Evolutionary conservation across 2,113 vertebrate species (phyloP).

Genomic region (Corapipo altera): DNA sequence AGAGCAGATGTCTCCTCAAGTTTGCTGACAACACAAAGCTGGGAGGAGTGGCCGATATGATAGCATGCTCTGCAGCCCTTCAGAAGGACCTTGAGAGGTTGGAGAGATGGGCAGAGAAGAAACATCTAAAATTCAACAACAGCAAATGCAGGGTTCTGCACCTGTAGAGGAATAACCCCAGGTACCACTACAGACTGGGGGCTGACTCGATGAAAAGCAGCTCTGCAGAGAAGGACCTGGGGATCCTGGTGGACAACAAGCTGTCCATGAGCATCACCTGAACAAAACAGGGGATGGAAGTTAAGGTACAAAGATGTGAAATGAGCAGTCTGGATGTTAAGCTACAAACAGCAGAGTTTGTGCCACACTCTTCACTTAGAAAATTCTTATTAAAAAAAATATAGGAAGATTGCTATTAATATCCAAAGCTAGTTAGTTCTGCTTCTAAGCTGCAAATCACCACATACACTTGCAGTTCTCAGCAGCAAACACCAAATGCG

Average conservation of each 20-base stretch:
- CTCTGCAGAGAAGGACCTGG: background rate
- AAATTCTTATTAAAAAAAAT: background rate
- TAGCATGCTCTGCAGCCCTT: background rate
- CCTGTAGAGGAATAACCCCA: background rate
- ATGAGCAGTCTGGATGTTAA: background rate
- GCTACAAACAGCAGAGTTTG: background rate
- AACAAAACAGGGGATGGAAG: background rate
- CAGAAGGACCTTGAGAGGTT: no score
- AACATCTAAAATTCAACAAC: background rate
- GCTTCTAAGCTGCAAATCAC: background rate
- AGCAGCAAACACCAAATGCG: background rate
- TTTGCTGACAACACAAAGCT: background rate
- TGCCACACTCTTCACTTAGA: background rate
- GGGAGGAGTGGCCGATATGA: background rate
- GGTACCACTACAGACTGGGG: background rate
- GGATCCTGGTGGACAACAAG: background rate
- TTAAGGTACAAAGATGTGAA: background rate
- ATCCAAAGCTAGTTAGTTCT: background rate
- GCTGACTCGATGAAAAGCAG: background rate
- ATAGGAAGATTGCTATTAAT: background rate
- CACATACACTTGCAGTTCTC: background rate
- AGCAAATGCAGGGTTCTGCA: background rate
- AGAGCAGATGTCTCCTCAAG: background rate
- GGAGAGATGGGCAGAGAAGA: background rate
- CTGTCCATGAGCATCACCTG: background rate